phyloP scores from a whole-genome alignment of 2,113 vertebrate species.

The Pomatorhinus ruficollis region DNA sequence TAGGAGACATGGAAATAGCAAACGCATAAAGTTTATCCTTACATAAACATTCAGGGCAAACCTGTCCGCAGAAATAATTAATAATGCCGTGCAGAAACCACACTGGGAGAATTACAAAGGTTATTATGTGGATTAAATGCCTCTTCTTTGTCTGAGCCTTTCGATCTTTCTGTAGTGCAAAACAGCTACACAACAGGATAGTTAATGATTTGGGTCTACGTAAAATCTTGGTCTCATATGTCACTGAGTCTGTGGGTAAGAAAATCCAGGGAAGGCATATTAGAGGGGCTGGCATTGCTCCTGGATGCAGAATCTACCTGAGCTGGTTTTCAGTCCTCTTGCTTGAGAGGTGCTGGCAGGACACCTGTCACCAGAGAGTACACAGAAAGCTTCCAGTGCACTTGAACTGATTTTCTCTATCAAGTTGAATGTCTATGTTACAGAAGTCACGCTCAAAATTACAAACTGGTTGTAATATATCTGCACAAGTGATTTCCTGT shows the following conservation, averaged over 20 bases:
- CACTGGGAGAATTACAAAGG: slow-evolving; percentile 1
- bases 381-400: not conserved
- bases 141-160: slow-evolving; percentile 12
- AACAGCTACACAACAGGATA: slow-evolving; percentile 9
- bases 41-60: not conserved
- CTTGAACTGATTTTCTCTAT: not conserved
- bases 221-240: not conserved
- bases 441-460: not conserved
- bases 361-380: not conserved
- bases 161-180: not conserved
- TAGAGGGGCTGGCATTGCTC: not conserved
- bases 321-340: not conserved
- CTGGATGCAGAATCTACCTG: not conserved
- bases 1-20: not conserved
- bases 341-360: not conserved
- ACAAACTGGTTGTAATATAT: not conserved
- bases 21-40: not conserved
- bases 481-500: not conserved
- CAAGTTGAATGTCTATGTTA: fast-evolving
- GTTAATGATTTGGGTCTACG: not conserved
- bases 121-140: slow-evolving; percentile 26
- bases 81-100: not conserved
- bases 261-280: not conserved
- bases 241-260: not conserved
- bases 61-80: not conserved